These are phyloP conservation scores for Epirrita christyi DNA, from an alignment of 2,888 invertebrate genomes.

Conservation along the genomic window DNA sequence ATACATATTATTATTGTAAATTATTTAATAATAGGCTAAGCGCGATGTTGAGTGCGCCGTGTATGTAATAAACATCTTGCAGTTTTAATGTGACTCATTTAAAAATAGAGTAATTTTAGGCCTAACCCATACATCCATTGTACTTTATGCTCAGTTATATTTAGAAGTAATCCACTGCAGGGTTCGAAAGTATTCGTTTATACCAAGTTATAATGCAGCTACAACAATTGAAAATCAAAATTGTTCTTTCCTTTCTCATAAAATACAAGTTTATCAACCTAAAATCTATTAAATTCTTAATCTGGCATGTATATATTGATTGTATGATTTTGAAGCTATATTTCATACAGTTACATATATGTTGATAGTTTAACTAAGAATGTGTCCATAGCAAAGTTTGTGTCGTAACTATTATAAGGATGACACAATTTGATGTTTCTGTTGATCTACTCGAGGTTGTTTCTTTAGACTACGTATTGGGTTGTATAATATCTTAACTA, in stretches of 20 bases:
- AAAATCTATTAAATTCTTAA: too few species aligned
- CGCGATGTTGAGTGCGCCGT: constrained; percentile 56
- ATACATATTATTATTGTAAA: constrained; percentile 75
- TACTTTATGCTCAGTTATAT: constrained; percentile 81
- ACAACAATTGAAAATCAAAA: too few species aligned
- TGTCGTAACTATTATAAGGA: constrained; percentile 2
- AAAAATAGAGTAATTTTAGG: constrained; percentile 49
- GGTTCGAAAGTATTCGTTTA: constrained; percentile 14
- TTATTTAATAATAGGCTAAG: constrained; percentile 72
- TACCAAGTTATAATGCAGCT: constrained; percentile 7
- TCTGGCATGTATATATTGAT: too few species aligned
- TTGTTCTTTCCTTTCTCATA: not conserved
- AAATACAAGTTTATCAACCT: not conserved
- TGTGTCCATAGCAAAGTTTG: constrained; percentile 3
- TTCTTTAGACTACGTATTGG: not conserved
- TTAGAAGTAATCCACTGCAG: constrained; percentile 56
- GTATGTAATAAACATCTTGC: constrained; percentile 45
- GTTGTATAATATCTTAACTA: not conserved
- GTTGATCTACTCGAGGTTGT: constrained; percentile 7
- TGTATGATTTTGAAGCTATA: constrained; percentile 1
- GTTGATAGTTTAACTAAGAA: not conserved
- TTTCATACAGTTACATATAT: not conserved
- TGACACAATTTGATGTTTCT: constrained; percentile 11
- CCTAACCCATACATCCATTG: constrained; percentile 63
- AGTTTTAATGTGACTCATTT: constrained; percentile 46